These are phyloP conservation scores for Heterodera schachtii DNA, from an alignment of 1,140 invertebrate species.

Conservation along the genomic window DNA sequence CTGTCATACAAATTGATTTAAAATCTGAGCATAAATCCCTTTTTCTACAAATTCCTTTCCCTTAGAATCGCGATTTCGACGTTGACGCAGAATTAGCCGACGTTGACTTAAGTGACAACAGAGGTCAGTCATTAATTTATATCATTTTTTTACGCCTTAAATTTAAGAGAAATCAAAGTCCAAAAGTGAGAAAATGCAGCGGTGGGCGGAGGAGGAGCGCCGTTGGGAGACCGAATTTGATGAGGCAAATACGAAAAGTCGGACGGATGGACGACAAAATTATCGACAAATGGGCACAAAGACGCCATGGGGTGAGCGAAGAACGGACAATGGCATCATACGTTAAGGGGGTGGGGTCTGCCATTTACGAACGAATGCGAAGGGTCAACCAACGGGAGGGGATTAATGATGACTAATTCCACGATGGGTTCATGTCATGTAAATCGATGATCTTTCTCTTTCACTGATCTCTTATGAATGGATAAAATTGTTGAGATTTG, in stretches of 20 bases:
- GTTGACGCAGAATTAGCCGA: conserved; percentile 16
- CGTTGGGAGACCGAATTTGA: conserved; percentile 9
- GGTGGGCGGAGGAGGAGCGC: conserved; percentile 11
- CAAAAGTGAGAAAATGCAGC: background rate
- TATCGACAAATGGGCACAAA: background rate
- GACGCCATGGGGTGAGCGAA: background rate
- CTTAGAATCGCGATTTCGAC: conserved; percentile 17
- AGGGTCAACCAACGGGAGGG: no score
- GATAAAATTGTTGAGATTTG: no score
- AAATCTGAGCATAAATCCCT: no score
- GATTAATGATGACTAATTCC: no score
- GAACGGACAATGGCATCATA: background rate
- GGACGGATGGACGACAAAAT: background rate
- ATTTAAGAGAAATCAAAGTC: conserved; percentile 3
- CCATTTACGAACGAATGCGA: no score
- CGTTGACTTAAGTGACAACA: conserved; percentile 6
- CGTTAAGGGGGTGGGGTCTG: no score
- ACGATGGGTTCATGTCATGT: no score
- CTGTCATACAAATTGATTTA: no score
- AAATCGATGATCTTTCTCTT: no score
- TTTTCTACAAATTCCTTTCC: no score
- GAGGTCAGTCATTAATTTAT: background rate
- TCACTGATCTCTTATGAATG: no score
- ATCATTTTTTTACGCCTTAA: background rate
- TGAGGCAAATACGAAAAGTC: background rate